Base-by-base conservation (phyloP, 2,888 invertebrate species). In the Metellina segmentata region DNA sequence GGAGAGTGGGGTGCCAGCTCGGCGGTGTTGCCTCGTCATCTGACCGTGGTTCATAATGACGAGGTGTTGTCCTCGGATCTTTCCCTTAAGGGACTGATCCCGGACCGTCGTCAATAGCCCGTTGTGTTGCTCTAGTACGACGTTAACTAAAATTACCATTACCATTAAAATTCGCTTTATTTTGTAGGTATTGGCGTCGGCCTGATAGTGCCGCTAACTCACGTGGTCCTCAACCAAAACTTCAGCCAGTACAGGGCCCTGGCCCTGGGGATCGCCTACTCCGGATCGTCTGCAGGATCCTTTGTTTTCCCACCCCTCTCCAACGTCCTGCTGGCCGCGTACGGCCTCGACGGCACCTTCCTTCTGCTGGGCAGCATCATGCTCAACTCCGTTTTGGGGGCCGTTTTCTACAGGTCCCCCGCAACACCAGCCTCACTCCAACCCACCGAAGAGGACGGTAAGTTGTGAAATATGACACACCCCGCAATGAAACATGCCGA, bases 181-280 rank as follows among this genome's bases (percentile, higher is more conserved):
- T 48, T 19, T 75, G 6, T 71, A 93, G 93, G 93, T 61, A 85
- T 93, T 1, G 93, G 93, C 11, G 92, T 93, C 0, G 93, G 93
- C 8, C 48, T 93, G 4, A 88, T 93, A 1, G 92, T 93, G 5
- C 88, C 90, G 49, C 77, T 93, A 20, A 90, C 90, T 13, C 93
- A 93, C 19, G 93, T 93, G 6, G 72, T 93, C 9, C 69, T 93
- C 13, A 93, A 91, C 89, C 89, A 82, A 9, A 81, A 93, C 53
- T 93, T 93, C 71, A 53, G 61, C 11, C 85, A 89, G 34, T 89
- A 93, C 83, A 85, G 87, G 81, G 93, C 93, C 1, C 87, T 90
- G 7, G 93, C 93, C 7, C 77, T 90, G 19, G 93, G 93, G 0
- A 89, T 93, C 20, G 93, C 93, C 7, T 93, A 93, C 78, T 89